Percentiles rank a stretch among this genome's conserved stretches.
Conservation (phyloP, 1,140 invertebrate species). For the Bactericera cockerelli region DNA sequence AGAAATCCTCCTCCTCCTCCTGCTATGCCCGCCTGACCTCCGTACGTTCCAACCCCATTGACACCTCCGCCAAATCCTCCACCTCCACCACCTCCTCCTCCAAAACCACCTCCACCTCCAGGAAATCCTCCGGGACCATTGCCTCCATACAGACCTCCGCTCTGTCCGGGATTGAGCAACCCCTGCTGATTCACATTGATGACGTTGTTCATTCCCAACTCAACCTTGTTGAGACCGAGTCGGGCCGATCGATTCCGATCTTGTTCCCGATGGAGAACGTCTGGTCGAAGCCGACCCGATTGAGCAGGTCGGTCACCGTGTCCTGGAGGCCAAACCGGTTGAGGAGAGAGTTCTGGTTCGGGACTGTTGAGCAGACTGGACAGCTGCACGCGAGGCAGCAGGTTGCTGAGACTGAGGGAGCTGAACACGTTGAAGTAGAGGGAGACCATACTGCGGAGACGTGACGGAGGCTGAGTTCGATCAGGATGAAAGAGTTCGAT, state of each 20-base stretch:
- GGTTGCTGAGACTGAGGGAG: background rate
- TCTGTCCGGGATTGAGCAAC: background rate
- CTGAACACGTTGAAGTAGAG: constrained; percentile 2
- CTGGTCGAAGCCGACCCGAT: background rate
- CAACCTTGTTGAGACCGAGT: background rate
- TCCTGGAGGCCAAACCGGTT: background rate
- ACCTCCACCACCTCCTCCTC: background rate
- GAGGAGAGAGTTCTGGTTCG: background rate
- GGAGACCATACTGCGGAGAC: background rate
- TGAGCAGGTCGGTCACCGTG: background rate
- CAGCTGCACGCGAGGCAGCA: background rate
- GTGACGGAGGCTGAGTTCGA: no score
- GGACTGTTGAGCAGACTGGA: background rate
- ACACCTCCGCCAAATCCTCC: background rate
- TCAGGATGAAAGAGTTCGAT: no score
- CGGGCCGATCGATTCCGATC: background rate
- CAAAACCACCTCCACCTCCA: background rate
- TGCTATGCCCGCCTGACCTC: background rate
- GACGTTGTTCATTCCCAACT: constrained; percentile 2
- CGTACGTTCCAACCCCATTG: background rate
- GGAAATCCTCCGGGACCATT: background rate
- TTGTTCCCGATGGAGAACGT: constrained; percentile 5
- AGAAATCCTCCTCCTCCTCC: background rate
- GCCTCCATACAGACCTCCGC: background rate
- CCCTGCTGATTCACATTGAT: constrained; percentile 5